Evolutionary conservation across 2,888 invertebrate species (phyloP).

Genomic region (Volucella inanis): DNA sequence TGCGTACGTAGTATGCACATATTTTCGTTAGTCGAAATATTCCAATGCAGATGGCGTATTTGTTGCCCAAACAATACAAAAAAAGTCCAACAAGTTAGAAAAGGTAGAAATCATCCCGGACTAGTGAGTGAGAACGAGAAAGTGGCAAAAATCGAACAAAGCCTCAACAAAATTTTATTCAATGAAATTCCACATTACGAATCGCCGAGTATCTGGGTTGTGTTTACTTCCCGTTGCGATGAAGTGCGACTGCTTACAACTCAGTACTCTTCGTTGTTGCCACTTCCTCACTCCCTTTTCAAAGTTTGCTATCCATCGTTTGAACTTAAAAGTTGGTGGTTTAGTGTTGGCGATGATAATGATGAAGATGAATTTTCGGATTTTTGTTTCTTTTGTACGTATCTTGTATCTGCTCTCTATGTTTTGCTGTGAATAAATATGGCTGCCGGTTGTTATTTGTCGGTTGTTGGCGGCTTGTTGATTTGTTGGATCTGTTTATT

Average conservation of each 20-base stretch:
- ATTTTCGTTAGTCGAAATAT: conserved; percentile 71
- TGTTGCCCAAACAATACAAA: conserved; percentile 5
- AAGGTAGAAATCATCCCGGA: conserved; percentile 39
- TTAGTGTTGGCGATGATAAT: too few relatives aligned
- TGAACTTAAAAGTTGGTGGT: conserved; percentile 14
- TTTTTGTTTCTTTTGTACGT: conserved; percentile 26
- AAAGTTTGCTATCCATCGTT: neutral
- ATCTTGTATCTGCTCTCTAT: conserved; percentile 6
- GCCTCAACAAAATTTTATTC: conserved; percentile 69
- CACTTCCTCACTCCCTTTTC: too few relatives aligned
- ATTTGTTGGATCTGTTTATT: conserved; percentile 21
- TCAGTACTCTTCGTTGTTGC: neutral
- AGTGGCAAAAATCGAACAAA: conserved; percentile 7
- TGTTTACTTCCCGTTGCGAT: conserved; percentile 71
- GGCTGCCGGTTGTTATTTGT: conserved; percentile 54
- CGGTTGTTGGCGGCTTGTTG: conserved; percentile 35
- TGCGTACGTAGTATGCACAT: conserved; percentile 67
- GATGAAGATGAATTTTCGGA: conserved; percentile 34
- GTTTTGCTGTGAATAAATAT: conserved; percentile 56
- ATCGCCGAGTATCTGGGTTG: conserved; percentile 56
- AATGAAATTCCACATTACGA: conserved; percentile 70
- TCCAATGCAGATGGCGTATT: conserved; percentile 71
- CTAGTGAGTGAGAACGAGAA: conserved; percentile 42
- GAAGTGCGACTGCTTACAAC: conserved; percentile 53
- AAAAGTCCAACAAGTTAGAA: conserved; percentile 32